Evolutionary conservation across 2,113 vertebrate genomes (phyloP).

Genomic region (Suncus etruscus): DNA sequence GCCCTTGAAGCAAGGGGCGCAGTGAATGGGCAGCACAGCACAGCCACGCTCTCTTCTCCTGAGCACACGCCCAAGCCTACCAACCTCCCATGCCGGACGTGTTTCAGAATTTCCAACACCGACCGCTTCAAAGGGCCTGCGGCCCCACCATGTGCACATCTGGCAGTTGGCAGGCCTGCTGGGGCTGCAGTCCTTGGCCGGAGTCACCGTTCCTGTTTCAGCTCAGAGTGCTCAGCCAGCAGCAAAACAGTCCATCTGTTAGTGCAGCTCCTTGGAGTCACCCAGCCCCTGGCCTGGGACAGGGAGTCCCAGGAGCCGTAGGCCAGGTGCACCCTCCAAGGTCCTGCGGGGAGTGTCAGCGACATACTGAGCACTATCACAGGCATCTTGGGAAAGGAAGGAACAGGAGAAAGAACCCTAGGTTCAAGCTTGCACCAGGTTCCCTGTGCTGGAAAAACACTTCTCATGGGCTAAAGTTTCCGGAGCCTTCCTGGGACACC

Average conservation of each 20-base stretch:
- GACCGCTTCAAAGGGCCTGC: conserved; percentile 22
- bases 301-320: not conserved
- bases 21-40: not conserved
- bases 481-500: not conserved
- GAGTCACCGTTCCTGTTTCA: not conserved
- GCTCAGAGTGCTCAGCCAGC: conserved; percentile 4
- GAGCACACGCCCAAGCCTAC: not conserved
- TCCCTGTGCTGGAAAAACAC: rapidly evolving
- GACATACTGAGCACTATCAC: not conserved
- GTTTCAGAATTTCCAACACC: conserved; percentile 25
- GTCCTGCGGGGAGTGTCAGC: rapidly evolving
- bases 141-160: not conserved
- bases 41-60: not conserved
- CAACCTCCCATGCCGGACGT: not conserved
- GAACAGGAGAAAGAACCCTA: not conserved
- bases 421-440: not conserved
- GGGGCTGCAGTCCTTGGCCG: conserved; percentile 30
- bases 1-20: not conserved
- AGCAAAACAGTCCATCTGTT: conserved; percentile 1
- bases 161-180: conserved; percentile 35
- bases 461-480: not conserved
- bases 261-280: not conserved
- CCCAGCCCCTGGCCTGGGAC: not conserved
- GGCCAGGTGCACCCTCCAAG: not conserved
- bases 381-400: not conserved